Base-by-base conservation (phyloP, 1,140 invertebrate species). In the Drosophila sulfurigaster region DNA sequence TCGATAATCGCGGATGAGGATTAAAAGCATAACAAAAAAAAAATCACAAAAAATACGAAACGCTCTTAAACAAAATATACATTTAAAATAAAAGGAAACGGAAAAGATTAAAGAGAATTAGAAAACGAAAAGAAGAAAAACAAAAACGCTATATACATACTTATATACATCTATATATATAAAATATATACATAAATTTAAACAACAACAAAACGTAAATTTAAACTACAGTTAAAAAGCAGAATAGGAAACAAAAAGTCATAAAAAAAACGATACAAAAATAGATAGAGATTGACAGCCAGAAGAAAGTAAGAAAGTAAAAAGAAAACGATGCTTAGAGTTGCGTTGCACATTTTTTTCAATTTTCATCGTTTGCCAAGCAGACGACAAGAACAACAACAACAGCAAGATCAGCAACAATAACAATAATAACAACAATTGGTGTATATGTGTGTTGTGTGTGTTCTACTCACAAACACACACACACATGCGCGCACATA, bases 331-430 rank as follows among this genome's bases (percentile, higher is more conserved):
- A 89, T 89, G 85, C 85, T 89, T 89, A 85, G 78, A 88, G 86
- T 89, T 89, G 85, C 85, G 81, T 89, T 89, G 85, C 85, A 89
- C 85, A 89, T 85, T 87, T 87, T 78, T 89, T 85, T 66, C 66
- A 78, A 80, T 82, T 72, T 89, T 89, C 86, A 89, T 89, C 85
- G 85, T 89, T 89, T 89, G 85, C 85, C 85, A 89, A 89, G 85
- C 85, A 89, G 85, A 89, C 85, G 83, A 69, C 65, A 73, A 79
- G 58, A 65, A 63, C 52, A 66, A 80, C 54, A 66, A 25, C 20
- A 25, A 51, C 62, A 66, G 46, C 60, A 28, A 51, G 8, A 54
- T 2, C 28, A 32, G 10, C 45, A 71, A 79, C 54, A 75, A 69
- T 41, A 46, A 58, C 15, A 41, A 46, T n/a, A 81, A 63, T 41